Conservation (phyloP, 2,888 invertebrate species). For the Stenolophus ochropezus region DNA sequence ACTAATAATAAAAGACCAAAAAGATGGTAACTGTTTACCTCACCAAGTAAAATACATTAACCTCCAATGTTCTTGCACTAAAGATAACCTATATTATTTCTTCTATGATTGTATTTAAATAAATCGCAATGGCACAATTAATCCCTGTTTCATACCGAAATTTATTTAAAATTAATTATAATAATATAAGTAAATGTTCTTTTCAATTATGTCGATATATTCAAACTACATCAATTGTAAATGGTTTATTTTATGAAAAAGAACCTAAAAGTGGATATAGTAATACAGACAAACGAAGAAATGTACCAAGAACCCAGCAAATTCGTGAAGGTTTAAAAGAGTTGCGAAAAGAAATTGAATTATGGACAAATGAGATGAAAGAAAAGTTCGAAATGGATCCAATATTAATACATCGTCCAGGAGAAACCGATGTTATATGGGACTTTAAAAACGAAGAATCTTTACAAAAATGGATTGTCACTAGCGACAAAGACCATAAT, state of each 20-base stretch:
- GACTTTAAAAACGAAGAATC: slow-evolving; percentile 79
- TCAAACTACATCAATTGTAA: background rate
- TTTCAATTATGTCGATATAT: background rate
- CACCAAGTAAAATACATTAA: background rate
- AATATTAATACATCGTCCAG: slow-evolving; percentile 74
- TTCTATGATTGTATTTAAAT: background rate
- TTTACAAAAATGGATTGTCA: slow-evolving; percentile 83
- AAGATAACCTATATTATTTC: background rate
- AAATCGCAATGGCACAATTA: slow-evolving; percentile 8
- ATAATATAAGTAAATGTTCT: background rate
- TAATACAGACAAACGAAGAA: slow-evolving; percentile 68
- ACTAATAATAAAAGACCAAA: no score
- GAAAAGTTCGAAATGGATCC: slow-evolving; percentile 80
- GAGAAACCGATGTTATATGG: slow-evolving; percentile 85
- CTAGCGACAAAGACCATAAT: slow-evolving; percentile 87
- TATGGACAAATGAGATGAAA: slow-evolving; percentile 82
- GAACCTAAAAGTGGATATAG: slow-evolving; percentile 79
- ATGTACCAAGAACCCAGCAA: slow-evolving; percentile 74
- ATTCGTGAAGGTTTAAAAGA: slow-evolving; percentile 80
- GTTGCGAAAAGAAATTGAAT: slow-evolving; percentile 79
- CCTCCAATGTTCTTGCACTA: background rate
- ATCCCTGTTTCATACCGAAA: background rate
- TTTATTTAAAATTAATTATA: background rate
- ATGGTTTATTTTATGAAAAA: slow-evolving; percentile 75
- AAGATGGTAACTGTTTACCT: no score